Percentiles rank a stretch among this genome's conserved stretches.
phyloP scores from a whole-genome alignment of 2,113 vertebrate species.

The Pavo muticus region DNA sequence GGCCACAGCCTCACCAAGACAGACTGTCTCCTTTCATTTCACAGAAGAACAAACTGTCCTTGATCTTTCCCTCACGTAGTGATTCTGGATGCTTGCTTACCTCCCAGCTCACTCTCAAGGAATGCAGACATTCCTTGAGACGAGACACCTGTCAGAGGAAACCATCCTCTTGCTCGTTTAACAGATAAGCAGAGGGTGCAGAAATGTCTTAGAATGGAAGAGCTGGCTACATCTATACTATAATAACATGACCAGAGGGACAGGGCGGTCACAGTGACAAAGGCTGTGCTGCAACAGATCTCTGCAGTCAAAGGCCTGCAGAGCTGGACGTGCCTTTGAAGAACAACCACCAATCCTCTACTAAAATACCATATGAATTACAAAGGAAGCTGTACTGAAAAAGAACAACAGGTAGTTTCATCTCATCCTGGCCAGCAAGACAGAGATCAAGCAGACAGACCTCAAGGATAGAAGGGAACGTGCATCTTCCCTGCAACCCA shows the following conservation, averaged over 20 bases:
- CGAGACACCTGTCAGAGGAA: neutral
- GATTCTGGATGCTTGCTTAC: neutral
- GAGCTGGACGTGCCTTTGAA: neutral
- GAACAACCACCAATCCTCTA: fast-evolving
- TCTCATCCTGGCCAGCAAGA: neutral
- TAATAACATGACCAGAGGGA: neutral
- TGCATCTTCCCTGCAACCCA: neutral
- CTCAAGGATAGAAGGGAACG: neutral
- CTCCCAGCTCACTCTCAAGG: neutral
- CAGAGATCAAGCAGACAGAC: neutral
- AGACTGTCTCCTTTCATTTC: neutral
- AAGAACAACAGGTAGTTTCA: neutral
- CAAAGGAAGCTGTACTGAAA: neutral
- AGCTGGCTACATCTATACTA: neutral
- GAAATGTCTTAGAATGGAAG: neutral
- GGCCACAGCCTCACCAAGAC: neutral
- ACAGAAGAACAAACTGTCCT: neutral
- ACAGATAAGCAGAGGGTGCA: neutral
- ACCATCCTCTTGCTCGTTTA: neutral
- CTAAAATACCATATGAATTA: neutral
- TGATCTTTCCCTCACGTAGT: no score
- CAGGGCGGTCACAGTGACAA: neutral
- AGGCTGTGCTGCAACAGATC: neutral
- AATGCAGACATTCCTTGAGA: neutral
- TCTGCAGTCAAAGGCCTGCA: neutral